These are phyloP conservation scores for Teinopalpus imperialis DNA, from an alignment of 2,888 invertebrate genomes.

Conservation along the genomic window DNA sequence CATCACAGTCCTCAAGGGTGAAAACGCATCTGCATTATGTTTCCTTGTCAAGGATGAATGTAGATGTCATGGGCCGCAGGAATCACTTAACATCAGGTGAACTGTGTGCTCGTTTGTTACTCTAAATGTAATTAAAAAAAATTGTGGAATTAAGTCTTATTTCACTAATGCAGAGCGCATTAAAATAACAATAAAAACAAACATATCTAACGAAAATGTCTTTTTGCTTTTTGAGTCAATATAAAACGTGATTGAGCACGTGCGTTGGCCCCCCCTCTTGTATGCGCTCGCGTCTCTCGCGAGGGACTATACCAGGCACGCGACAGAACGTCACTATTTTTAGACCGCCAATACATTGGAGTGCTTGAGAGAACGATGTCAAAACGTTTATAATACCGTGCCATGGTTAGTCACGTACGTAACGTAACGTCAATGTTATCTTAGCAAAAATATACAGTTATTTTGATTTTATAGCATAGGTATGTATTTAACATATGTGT, in stretches of 20 bases:
- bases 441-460: no score
- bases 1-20: no score
- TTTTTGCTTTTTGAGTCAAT: slow-evolving; percentile 8
- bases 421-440: slow-evolving; percentile 26
- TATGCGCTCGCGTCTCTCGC: slow-evolving; percentile 62
- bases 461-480: no score
- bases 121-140: no score
- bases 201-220: neutral
- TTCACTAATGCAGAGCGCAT: neutral
- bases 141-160: no score
- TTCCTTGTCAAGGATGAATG: no score
- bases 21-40: no score
- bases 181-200: neutral
- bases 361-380: slow-evolving; percentile 23
- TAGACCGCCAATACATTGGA: slow-evolving; percentile 38
- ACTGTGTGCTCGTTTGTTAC: no score
- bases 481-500: no score
- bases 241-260: slow-evolving; percentile 56
- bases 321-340: slow-evolving; percentile 56
- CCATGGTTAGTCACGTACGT: slow-evolving; percentile 26
- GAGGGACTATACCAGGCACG: slow-evolving; percentile 49
- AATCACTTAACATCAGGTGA: no score
- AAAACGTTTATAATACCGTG: slow-evolving; percentile 22
- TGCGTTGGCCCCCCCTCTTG: slow-evolving; percentile 59
- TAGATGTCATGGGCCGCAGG: no score